Evolutionary conservation across 2,888 invertebrate species (phyloP), one percentile per base, ranked within the genome.

Genomic region (Nysson spinosus): DNA sequence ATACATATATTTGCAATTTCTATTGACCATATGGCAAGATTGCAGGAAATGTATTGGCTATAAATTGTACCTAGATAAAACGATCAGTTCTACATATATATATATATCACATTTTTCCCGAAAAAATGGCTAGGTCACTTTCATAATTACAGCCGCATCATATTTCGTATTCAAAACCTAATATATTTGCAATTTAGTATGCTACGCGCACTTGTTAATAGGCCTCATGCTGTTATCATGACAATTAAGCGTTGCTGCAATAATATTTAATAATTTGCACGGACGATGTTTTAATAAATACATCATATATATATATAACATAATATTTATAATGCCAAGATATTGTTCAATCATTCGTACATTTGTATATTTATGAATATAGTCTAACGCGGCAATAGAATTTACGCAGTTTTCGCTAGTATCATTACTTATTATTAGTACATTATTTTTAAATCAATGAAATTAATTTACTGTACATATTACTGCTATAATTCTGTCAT

Each of bases 281-380:
- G 34, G 28, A 72, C 68, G 28, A 32, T 44, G 20, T n/a, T 34
- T 52, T 57, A 61, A 72, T 58, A 63, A 52, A 71, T 62, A 58
- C 24, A 32, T 67, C 24, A 40, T 50, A 49, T 56, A 50, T 49
- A 40, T 50, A 49, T 56, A 50, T 49, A 66, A 47, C 42, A 30
- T 43, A 22, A 44, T 56, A 47, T 49, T 66, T 51, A 69, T 44
- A 51, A 49, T n/a, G n/a, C n/a, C n/a, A n/a, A n/a, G n/a, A 16
- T 16, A 54, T 39, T n/a, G n/a, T n/a, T n/a, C n/a, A n/a, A n/a
- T n/a, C n/a, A n/a, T n/a, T n/a, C n/a, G n/a, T n/a, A n/a, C n/a
- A n/a, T n/a, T n/a, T n/a, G n/a, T n/a, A n/a, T n/a, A n/a, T n/a
- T n/a, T n/a, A n/a, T n/a, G n/a, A n/a, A 17, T 34, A 22, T 26